Evolutionary conservation across 2,888 invertebrate species (phyloP), one percentile per base, ranked within the genome.

Genomic region (Callinectes sapidus): DNA sequence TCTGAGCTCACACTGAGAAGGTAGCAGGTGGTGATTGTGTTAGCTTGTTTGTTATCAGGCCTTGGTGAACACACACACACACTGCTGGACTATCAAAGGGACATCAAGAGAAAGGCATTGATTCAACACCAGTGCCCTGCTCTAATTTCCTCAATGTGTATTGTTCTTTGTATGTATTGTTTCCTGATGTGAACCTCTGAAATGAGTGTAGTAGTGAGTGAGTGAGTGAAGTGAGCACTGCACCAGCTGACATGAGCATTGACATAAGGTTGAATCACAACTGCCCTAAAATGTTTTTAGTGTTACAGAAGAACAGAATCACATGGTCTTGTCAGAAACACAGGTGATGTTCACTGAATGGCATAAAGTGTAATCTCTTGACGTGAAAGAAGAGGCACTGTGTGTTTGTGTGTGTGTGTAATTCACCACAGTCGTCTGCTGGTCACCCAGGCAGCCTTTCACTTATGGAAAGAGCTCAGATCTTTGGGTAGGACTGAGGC

Each of bases 51-150:
- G n/a, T n/a, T n/a, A n/a, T n/a, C n/a, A n/a, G n/a, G n/a, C n/a
- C n/a, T n/a, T n/a, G n/a, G n/a, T n/a, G n/a, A n/a, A 71, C 28
- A 71, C 71, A 71, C 71, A 71, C 71, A 71, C 71, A 71, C 28
- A 71, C 71, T 71, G 18, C 10, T 18, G 18, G 61, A 61, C 61
- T 61, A 23, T 61, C 23, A 61, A 61, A 61, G 23, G 61, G 23
- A 61, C 61, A 61, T 61, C 16, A 48, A 61, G 61, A 71, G 28
- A 28, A 81, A 35, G 35, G 32, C 77, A 71, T 81, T 28, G 28
- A 28, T 71, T 35, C 14, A 81, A 14, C 13, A 35, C 35, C 28
- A 28, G n/a, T 28, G 71, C 10, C n/a, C 28, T n/a, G 0, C 13
- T n/a, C 71, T 13, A 0, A 28, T 71, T 13, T 28, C 2, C 71